These are phyloP conservation scores for Protonemura montana DNA, from an alignment of 2,888 invertebrate genomes.

Conservation along the genomic window DNA sequence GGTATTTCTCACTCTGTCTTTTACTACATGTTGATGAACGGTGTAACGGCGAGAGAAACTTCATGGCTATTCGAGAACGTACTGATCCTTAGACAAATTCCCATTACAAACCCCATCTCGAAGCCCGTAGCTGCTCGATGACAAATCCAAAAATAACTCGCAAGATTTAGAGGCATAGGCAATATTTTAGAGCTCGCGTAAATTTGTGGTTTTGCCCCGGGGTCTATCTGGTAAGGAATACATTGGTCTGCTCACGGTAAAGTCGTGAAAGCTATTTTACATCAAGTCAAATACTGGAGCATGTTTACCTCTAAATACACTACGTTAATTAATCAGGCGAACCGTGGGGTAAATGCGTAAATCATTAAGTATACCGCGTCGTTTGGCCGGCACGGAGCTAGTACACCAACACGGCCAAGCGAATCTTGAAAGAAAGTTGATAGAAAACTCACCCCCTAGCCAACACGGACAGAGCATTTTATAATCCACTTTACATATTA, in stretches of 20 bases:
- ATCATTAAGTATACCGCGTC: not conserved
- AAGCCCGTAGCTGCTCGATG: constrained; percentile 21
- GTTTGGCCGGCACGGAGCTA: not conserved
- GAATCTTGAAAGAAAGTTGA: not conserved
- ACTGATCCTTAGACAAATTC: constrained; percentile 42
- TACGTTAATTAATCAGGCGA: not conserved
- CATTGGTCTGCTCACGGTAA: not conserved
- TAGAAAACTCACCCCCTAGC: not conserved
- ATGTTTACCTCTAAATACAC: constrained; percentile 4
- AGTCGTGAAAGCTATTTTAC: not conserved
- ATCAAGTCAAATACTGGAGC: not conserved
- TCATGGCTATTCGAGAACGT: constrained; percentile 39
- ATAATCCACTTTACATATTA: not conserved
- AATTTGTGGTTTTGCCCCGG: not conserved
- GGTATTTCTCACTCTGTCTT: constrained; percentile 28
- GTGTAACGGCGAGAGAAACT: constrained; percentile 16
- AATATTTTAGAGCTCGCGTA: not conserved
- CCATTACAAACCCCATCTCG: constrained; percentile 36
- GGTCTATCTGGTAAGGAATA: not conserved
- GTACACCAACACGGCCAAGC: too few relatives aligned
- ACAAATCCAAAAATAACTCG: constrained; percentile 42
- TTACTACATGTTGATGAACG: constrained; percentile 40
- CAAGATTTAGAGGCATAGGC: constrained; percentile 28
- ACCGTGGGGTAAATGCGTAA: not conserved
- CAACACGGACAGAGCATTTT: not conserved